These are phyloP conservation scores for Gorsachius goisagi DNA, from an alignment of 2,113 vertebrate species.

Conservation along the genomic window DNA sequence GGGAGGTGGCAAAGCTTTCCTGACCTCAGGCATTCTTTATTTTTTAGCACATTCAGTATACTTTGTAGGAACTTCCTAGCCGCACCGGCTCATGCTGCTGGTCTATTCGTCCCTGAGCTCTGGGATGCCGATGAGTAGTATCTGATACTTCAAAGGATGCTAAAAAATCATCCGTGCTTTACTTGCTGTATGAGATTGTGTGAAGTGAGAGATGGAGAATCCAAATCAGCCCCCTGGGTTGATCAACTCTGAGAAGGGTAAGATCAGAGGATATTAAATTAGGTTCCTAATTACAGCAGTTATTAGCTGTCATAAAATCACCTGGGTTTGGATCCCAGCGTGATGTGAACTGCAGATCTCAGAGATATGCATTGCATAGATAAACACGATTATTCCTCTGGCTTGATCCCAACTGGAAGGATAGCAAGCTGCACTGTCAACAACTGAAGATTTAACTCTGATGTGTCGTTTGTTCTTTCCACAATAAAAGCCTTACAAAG, in stretches of 20 bases:
- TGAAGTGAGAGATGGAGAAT: neutral
- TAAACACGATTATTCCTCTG: neutral
- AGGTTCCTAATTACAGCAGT: slow-evolving; percentile 9
- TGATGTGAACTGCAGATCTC: neutral
- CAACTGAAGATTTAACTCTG: neutral
- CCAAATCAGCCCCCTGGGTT: neutral
- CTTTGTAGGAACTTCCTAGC: neutral
- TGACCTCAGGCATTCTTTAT: neutral
- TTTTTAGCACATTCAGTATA: neutral
- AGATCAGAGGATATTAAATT: slow-evolving; percentile 24
- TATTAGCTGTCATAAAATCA: slow-evolving; percentile 21
- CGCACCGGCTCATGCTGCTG: neutral
- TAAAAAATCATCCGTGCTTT: neutral
- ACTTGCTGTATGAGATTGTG: neutral
- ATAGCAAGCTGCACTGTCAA: neutral
- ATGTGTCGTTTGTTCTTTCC: neutral
- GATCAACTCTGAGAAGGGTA: neutral
- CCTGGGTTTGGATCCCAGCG: neutral
- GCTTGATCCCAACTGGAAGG: neutral
- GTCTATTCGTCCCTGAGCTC: neutral
- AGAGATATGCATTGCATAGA: neutral
- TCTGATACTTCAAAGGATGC: neutral
- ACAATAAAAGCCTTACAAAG: neutral
- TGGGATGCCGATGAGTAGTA: neutral
- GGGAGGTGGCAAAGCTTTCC: neutral